Evolutionary conservation across 1,140 invertebrate species (phyloP), one percentile per base, ranked within the genome.

Genomic region (Diabrotica undecimpunctata): DNA sequence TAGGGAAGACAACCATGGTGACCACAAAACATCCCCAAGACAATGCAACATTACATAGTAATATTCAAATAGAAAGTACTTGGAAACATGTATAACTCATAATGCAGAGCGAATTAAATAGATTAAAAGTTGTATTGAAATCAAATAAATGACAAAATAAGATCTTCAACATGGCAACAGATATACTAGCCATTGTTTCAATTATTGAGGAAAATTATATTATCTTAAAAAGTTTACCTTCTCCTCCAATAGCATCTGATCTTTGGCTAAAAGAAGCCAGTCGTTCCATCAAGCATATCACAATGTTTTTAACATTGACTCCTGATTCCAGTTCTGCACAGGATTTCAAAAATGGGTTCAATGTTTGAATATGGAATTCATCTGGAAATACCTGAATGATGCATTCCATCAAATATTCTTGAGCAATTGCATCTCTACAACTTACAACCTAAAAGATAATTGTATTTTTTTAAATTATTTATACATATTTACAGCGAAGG

Each of bases 351-450:
- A 99, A 99, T 39, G 93, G 89, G 78, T 92, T 93, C 35, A 99
- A 81, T 0, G 96, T 98, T 69, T 95, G 92, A 72, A 99, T 81
- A 81, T 99, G 98, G 78, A 98, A 99, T 79, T 99, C 97, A 79
- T 99, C 98, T 2, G 97, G 97, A 79, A 99, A 99, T 77, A 94
- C 95, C 86, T 99, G 97, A 81, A 99, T 99, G 62, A 99, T 96
- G 79, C 97, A 99, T 80, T 99, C 97, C 96, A 99, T 99, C 7
- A 99, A 84, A 82, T 99, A 99, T 82, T 99, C 96, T 80, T 99
- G 98, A 4, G 98, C 97, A 69, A 99, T 99, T 4, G 96, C 92
- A 83, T 99, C 98, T 70, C 94, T 83, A 79, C 98, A 99, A 76
- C 95, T 98, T 8, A 99, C 97, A 35, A 96, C 94, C 83, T 98